These are phyloP conservation scores for Capromys pilorides DNA, from an alignment of 2,797 vertebrate species.

Conservation along the genomic window DNA sequence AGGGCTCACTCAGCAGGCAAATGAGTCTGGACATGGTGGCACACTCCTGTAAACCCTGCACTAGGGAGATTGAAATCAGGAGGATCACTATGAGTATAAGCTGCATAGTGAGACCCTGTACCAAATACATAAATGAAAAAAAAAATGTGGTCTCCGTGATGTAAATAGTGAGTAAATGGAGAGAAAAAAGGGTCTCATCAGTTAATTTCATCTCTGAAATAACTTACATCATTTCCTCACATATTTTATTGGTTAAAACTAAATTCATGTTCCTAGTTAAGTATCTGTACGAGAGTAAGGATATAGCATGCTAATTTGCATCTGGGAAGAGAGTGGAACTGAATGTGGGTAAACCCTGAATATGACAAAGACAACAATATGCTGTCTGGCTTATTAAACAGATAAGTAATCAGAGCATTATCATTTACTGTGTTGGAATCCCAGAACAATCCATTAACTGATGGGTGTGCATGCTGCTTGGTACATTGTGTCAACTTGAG, in stretches of 20 bases:
- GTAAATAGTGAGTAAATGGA: not conserved
- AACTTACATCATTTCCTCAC: not conserved
- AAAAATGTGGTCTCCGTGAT: rapidly evolving
- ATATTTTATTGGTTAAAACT: not conserved
- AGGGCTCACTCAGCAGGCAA: no score
- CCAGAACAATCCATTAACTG: not conserved
- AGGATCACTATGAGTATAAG: no score
- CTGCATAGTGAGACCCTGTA: no score
- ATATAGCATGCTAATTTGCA: not conserved
- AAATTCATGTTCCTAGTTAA: not conserved
- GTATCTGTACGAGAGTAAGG: not conserved
- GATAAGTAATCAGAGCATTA: not conserved
- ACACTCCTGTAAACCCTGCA: no score
- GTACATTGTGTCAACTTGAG: no score
- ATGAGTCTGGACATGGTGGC: no score
- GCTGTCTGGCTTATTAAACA: slow-evolving; percentile 18
- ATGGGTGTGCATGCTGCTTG: not conserved
- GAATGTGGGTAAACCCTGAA: not conserved
- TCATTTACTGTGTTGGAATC: slow-evolving; percentile 27
- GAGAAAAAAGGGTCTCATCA: not conserved
- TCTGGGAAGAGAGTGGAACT: not conserved
- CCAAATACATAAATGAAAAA: no score
- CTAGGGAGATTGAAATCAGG: no score
- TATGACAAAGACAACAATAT: not conserved
- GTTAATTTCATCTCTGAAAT: not conserved